Evolutionary conservation across 1,140 invertebrate genomes (phyloP), one percentile per base, ranked within the genome.

Genomic region (Archivesica marissinica): DNA sequence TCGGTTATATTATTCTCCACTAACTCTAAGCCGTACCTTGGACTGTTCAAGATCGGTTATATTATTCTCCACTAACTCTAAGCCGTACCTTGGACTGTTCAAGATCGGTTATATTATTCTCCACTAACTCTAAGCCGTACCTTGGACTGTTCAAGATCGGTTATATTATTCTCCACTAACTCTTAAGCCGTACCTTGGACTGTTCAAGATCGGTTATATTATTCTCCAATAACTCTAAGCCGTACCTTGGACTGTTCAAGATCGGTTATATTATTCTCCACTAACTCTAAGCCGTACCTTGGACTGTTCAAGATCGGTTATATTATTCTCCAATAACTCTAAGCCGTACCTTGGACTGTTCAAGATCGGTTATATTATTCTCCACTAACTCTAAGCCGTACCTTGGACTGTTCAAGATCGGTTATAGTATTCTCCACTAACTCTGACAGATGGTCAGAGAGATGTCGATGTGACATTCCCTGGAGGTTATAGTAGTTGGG

Each of bases 401-500:
- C 94, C 93, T 99, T 99, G 0, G 98, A 98, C 92, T 99, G 98
- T 93, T 99, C 98, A 84, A 99, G 94, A 93, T 99, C 99, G 86
- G 96, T 96, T 0, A 99, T 95, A 0, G 99, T 99, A 61, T 96
- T 98, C 94, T 99, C 99, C 2, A 99, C 99, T 47, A 99, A 92
- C 94, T 99, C 99, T 0, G 99, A 99, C 33, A 99, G 94, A 95
- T 99, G 98, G 95, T 99, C 99, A 0, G 99, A 99, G 35, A 99
- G 94, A 95, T 99, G 99, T 66, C 97, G 96, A 95, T 99, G 98
- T 0, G 98, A 98, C 0, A 99, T 88, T 90, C 94, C 95, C 89
- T 99, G 98, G 20, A 99, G 94, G 93, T 99, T 99, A 94, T 99
- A 99, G 93, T 99, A 99, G 94, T 99, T 99, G 11, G 99, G 99